These are phyloP conservation scores for Platyura marginata DNA, from an alignment of 1,140 invertebrate genomes.

Conservation along the genomic window DNA sequence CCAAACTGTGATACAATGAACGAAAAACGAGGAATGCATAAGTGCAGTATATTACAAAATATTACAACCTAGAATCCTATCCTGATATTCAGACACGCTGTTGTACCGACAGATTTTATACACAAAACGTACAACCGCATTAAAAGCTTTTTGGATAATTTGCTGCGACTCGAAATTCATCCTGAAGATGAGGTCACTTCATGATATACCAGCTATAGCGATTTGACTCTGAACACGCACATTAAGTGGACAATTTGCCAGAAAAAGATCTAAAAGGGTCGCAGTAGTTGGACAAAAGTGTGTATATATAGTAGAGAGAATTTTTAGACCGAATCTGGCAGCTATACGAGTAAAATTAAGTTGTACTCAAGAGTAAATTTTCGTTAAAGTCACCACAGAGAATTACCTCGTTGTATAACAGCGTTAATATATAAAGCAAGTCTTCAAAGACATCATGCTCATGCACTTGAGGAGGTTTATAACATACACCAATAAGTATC, in stretches of 20 bases:
- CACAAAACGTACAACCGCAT: too few relatives aligned
- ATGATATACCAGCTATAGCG: background rate
- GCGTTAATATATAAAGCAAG: background rate
- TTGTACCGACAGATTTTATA: too few relatives aligned
- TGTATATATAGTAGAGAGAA: background rate
- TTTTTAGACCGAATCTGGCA: background rate
- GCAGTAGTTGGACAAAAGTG: background rate
- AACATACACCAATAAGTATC: background rate
- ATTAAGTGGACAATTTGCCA: background rate
- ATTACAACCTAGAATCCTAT: too few relatives aligned
- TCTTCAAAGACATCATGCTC: background rate
- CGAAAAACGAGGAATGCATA: too few relatives aligned
- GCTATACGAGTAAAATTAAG: background rate
- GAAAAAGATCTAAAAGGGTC: background rate
- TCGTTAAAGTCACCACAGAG: background rate
- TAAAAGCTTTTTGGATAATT: too few relatives aligned
- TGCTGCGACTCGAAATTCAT: too few relatives aligned
- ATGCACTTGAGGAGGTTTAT: background rate
- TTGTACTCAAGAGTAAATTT: background rate
- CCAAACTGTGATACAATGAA: too few relatives aligned
- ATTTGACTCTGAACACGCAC: background rate
- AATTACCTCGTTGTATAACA: background rate
- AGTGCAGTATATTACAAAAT: too few relatives aligned
- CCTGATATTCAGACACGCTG: too few relatives aligned
- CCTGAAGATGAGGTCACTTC: background rate